These are phyloP conservation scores for Hippocampus kuda DNA, from an alignment of 2,797 vertebrate species.

Conservation along the genomic window DNA sequence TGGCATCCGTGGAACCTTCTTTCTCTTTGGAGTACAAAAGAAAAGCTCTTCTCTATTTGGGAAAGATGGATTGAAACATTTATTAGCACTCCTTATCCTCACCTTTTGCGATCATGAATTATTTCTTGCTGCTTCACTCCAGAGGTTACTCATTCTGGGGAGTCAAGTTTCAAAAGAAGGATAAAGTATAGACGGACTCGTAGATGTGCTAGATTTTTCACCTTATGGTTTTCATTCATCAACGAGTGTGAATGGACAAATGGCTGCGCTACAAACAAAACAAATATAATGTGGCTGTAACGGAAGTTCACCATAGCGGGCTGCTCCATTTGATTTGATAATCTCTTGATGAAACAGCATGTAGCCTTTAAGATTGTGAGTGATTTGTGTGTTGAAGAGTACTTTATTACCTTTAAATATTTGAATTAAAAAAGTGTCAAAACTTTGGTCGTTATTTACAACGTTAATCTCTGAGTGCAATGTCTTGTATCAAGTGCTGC, in stretches of 20 bases:
- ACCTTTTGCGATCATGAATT: constrained; percentile 49
- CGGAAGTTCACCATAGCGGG: background rate
- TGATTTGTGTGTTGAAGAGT: background rate
- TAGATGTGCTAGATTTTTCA: background rate
- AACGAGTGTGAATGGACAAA: background rate
- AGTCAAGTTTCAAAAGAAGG: background rate
- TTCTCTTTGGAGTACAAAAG: background rate
- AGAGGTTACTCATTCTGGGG: background rate
- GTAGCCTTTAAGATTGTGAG: background rate
- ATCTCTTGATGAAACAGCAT: background rate
- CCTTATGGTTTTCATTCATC: background rate
- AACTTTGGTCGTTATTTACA: background rate
- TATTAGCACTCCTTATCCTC: constrained; percentile 53
- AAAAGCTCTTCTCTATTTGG: background rate
- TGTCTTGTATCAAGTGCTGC: too few species aligned
- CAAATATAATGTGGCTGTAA: background rate
- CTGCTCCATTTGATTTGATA: background rate
- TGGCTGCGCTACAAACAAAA: background rate
- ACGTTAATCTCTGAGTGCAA: background rate
- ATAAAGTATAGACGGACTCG: background rate
- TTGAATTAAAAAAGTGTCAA: background rate
- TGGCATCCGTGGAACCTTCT: constrained; percentile 6
- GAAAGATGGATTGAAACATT: constrained; percentile 48
- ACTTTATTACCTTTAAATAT: background rate
- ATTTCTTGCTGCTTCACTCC: constrained; percentile 45